Evolutionary conservation across 2,113 vertebrate genomes (phyloP).

Genomic region (Diadophis punctatus): DNA sequence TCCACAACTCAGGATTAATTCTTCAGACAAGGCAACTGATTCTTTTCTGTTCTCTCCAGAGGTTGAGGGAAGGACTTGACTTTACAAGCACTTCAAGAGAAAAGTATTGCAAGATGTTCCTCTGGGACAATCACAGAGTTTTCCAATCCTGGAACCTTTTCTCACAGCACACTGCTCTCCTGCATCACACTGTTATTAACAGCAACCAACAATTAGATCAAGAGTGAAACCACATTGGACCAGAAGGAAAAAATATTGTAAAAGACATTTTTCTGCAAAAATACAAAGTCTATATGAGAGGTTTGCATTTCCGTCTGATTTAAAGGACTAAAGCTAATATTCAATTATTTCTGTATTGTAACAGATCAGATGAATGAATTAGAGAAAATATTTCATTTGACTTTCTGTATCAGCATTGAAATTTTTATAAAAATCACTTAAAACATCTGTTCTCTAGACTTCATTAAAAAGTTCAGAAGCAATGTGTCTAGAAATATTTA

Average conservation of each 20-base stretch:
- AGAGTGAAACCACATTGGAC: background rate
- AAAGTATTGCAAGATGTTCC: slow-evolving; percentile 79
- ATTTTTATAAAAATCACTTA: background rate
- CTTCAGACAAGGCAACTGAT: slow-evolving; percentile 23
- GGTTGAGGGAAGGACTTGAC: background rate
- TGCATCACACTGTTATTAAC: slow-evolving; percentile 73
- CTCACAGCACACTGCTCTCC: slow-evolving; percentile 78
- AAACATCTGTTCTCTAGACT: background rate
- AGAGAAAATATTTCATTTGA: background rate
- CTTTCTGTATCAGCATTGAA: background rate
- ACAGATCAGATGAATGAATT: background rate
- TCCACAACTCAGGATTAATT: slow-evolving; percentile 34
- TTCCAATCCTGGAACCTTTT: slow-evolving; percentile 79
- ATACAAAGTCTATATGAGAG: background rate
- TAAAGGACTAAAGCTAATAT: background rate
- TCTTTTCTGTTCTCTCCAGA: slow-evolving; percentile 20
- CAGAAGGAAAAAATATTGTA: background rate
- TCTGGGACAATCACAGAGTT: slow-evolving; percentile 79
- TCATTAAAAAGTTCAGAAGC: background rate
- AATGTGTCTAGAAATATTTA: background rate
- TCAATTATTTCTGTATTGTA: background rate
- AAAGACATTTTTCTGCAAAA: background rate
- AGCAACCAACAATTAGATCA: slow-evolving; percentile 8
- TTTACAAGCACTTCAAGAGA: slow-evolving; percentile 79
- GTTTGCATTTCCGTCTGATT: background rate